A percentile compares a stretch with the other conserved stretches of the same genome.
These are phyloP conservation scores for Meiosimyza decipiens DNA, from an alignment of 2,888 invertebrate species.

Conservation along the genomic window DNA sequence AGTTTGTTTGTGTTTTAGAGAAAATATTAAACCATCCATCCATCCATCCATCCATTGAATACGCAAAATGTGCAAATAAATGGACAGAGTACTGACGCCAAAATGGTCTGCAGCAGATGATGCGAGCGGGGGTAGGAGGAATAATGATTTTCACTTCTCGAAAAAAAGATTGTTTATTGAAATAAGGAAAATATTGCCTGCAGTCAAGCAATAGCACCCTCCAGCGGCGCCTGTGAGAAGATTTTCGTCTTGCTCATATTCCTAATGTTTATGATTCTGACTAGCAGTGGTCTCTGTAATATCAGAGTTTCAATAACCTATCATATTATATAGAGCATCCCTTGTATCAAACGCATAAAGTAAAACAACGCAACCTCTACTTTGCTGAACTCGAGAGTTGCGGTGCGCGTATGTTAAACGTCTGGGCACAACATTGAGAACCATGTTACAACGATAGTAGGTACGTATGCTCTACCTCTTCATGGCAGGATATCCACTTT, in stretches of 20 bases:
- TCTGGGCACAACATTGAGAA: too few species aligned
- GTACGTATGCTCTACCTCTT: background rate
- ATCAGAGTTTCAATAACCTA: too few species aligned
- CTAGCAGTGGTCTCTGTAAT: too few species aligned
- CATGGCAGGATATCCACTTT: conserved; percentile 14
- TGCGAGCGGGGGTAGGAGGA: background rate
- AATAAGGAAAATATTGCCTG: background rate
- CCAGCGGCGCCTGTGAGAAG: too few species aligned
- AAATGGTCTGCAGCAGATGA: background rate
- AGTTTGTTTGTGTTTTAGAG: background rate
- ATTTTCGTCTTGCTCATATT: too few species aligned
- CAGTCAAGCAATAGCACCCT: too few species aligned
- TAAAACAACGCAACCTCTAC: too few species aligned
- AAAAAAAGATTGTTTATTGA: conserved; percentile 13
- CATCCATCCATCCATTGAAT: conserved; percentile 3
- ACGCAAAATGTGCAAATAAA: background rate
- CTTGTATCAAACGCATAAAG: too few species aligned
- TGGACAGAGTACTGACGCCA: background rate
- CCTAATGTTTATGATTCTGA: too few species aligned
- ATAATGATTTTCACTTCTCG: background rate
- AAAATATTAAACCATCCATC: conserved; percentile 18
- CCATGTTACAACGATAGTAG: background rate
- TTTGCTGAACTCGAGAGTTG: too few species aligned
- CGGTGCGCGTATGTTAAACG: too few species aligned
- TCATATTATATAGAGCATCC: too few species aligned